Evolutionary conservation across 30 jellyfish, hydroid and myxozoan genomes (phyloP).

Genomic region (Rhopilema esculentum): DNA sequence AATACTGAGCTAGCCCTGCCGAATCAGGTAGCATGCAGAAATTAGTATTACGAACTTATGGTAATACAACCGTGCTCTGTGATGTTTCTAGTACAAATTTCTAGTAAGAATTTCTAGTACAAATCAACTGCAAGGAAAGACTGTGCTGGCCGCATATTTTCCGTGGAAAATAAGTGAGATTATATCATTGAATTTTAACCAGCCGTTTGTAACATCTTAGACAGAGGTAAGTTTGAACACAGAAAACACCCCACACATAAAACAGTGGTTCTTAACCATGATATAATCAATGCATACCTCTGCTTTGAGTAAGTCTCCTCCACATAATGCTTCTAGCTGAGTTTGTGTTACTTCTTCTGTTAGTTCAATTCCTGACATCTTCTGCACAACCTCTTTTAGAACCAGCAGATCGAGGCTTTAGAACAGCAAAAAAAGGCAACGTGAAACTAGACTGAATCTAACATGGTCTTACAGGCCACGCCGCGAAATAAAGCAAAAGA

Average conservation of each 20-base stretch:
- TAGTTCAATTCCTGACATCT: slow-evolving; percentile 97
- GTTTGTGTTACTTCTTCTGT: slow-evolving; percentile 88
- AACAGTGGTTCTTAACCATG: background rate
- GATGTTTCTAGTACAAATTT: no score
- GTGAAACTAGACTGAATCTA: background rate
- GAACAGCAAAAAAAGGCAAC: background rate
- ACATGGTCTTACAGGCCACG: background rate
- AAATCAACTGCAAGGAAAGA: no score
- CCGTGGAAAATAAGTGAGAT: no score
- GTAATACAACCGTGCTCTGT: no score
- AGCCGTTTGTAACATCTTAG: no score
- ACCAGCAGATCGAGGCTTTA: slow-evolving; percentile 96
- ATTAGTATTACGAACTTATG: no score
- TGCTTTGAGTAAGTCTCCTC: slow-evolving; percentile 91
- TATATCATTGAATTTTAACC: no score
- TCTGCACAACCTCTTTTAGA: slow-evolving; percentile 93
- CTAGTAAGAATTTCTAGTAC: no score
- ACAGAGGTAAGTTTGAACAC: no score
- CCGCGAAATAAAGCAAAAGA: background rate
- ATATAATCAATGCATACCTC: slow-evolving; percentile 53
- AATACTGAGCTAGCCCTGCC: background rate
- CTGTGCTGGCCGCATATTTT: no score
- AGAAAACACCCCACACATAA: no score
- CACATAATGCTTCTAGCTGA: slow-evolving; percentile 96
- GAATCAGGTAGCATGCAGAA: background rate